Conservation (phyloP, 1,140 invertebrate genomes). For the Bombyx mori region DNA sequence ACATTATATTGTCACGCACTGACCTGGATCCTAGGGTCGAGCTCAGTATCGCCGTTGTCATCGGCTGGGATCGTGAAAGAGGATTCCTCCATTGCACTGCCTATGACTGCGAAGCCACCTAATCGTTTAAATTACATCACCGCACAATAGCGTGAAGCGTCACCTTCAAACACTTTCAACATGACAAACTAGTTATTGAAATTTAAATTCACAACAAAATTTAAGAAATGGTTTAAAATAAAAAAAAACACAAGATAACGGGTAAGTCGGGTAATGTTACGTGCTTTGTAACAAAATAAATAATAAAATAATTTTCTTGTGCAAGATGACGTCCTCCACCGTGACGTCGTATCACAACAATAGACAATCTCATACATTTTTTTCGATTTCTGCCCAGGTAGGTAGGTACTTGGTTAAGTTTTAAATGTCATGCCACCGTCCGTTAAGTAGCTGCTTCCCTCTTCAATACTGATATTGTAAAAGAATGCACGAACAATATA, state of each 20-base stretch:
- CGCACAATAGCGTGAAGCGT: slow-evolving; percentile 56
- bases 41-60: slow-evolving; percentile 70
- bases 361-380: slow-evolving; percentile 30
- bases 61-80: slow-evolving; percentile 69
- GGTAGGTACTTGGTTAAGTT: no score
- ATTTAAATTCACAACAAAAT: slow-evolving; percentile 24
- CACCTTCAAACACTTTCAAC: slow-evolving; percentile 38
- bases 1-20: slow-evolving; percentile 64
- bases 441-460: no score
- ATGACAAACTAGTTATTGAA: slow-evolving; percentile 20
- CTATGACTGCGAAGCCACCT: slow-evolving; percentile 58
- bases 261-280: slow-evolving; percentile 21
- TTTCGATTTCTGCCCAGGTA: neutral
- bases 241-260: slow-evolving; percentile 20
- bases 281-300: slow-evolving; percentile 44
- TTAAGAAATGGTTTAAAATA: slow-evolving; percentile 15
- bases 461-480: no score
- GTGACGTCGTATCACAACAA: slow-evolving; percentile 62
- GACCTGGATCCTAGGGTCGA: slow-evolving; percentile 72
- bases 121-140: slow-evolving; percentile 71
- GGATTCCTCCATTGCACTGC: slow-evolving; percentile 68
- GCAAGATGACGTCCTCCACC: slow-evolving; percentile 62
- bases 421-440: no score
- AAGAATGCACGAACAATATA: no score
- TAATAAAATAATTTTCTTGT: slow-evolving; percentile 53